Base-by-base conservation (phyloP, 2,113 vertebrate genomes). In the Murina feae region DNA sequence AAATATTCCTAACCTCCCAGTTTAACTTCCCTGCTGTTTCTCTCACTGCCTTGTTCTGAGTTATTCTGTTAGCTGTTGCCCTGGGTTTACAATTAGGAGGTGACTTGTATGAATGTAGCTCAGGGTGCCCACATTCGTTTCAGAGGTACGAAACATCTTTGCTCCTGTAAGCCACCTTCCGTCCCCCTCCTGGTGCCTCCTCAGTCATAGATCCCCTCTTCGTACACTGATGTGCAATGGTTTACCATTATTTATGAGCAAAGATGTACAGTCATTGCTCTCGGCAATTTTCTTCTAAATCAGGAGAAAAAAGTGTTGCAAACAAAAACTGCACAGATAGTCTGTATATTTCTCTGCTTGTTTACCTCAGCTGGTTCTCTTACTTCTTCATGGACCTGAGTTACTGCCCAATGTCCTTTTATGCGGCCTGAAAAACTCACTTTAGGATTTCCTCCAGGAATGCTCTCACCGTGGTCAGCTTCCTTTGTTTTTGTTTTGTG, bases 371-470 rank as follows among this genome's bases (percentile, higher is more conserved):
- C 79, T 8, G 16, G 0, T 25, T n/a, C 51, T 63, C 23, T 35
- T 5, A 9, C 9, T 32, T 18, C 17, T 16, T 51, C 35, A 0
- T 32, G 60, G 9, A 6, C 13, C 39, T 25, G 63, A 39, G 28
- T 18, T 5, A 0, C 14, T 12, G 32, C 13, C 25, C 16, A 6
- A 16, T 2, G 1, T 20, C 47, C n/a, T 42, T 35, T 17, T 5
- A 1, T 49, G 65, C 18, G 37, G 23, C 6, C 3, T 20, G 39
- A 32, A 37, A 13, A 47, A 5, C 13, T 17, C 53, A 12, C 60
- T 6, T 18, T 14, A 0, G 55, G 1, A 4, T 23, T 23, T 58
- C 39, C n/a, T 14, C 37, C 18, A 23, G 68, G 68, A 16, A 21
- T 16, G 17, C 9, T 37, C 23, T 28, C n/a, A 13, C 9, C 25